Conservation (phyloP, 2,888 invertebrate species). For the Cheilosia grossa region DNA sequence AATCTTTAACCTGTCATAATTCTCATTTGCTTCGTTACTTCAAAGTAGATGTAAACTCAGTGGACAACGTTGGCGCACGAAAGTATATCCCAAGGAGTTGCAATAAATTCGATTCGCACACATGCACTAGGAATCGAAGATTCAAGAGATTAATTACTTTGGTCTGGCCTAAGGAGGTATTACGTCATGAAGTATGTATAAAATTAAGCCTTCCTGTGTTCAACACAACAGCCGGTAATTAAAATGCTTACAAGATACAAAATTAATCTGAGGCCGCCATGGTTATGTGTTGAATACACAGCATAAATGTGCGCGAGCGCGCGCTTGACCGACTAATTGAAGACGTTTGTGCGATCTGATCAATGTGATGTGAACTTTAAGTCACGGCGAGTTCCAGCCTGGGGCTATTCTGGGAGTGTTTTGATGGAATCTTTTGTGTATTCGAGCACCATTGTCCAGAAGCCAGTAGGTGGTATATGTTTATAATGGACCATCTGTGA, state of each 20-base stretch:
- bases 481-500: conserved; percentile 49
- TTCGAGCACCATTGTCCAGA: conserved; percentile 39
- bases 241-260: conserved; percentile 55
- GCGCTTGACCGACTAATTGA: conserved; percentile 21
- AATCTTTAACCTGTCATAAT: conserved; percentile 49
- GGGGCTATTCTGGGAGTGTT: conserved; percentile 20
- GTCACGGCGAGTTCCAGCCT: not conserved
- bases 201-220: conserved; percentile 11
- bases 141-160: conserved; percentile 54
- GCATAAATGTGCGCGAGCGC: conserved; percentile 2
- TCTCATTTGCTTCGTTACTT: conserved; percentile 32
- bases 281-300: conserved; percentile 5
- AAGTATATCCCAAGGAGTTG: conserved; percentile 21
- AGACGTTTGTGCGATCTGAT: conserved; percentile 29
- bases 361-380: conserved; percentile 50
- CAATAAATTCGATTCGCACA: conserved; percentile 42
- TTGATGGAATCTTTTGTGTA: conserved; percentile 1
- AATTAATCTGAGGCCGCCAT: conserved; percentile 11
- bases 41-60: conserved; percentile 21
- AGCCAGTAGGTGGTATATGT: conserved; percentile 44
- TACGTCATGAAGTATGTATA: conserved; percentile 19
- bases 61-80: conserved; percentile 9
- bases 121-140: conserved; percentile 47
- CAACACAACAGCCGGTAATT: conserved; percentile 42
- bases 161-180: conserved; percentile 44